These are phyloP conservation scores for Linyphia triangularis DNA, from an alignment of 2,888 invertebrate genomes.

Conservation along the genomic window DNA sequence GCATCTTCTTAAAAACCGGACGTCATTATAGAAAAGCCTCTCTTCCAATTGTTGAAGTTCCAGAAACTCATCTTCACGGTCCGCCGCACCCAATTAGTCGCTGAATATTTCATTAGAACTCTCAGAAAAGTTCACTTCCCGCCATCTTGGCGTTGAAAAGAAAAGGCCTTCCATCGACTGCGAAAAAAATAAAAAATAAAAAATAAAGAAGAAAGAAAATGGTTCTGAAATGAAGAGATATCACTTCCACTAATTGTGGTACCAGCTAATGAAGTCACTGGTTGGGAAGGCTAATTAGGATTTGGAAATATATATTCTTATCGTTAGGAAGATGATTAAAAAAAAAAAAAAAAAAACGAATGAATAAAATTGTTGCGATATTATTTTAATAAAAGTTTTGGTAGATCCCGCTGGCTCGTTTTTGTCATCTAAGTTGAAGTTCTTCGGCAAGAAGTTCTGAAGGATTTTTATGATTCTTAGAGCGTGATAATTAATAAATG, in stretches of 20 bases:
- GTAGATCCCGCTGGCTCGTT: background rate
- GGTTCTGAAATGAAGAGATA: background rate
- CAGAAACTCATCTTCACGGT: background rate
- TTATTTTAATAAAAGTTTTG: background rate
- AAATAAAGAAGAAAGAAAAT: no score
- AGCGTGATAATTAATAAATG: background rate
- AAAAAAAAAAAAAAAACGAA: background rate
- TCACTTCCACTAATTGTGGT: background rate
- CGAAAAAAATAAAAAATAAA: no score
- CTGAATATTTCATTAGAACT: constrained; percentile 3
- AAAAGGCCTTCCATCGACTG: background rate
- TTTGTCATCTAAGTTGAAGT: background rate
- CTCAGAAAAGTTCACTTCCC: background rate
- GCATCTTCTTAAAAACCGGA: background rate
- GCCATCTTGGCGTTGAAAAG: background rate
- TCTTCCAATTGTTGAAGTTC: background rate
- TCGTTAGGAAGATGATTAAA: no score
- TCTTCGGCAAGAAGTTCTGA: background rate
- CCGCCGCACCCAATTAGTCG: background rate
- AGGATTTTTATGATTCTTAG: background rate
- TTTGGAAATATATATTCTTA: background rate
- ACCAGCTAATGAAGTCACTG: background rate
- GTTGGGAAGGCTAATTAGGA: background rate
- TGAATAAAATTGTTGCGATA: background rate
- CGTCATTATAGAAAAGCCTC: background rate